A percentile compares a stretch with the other conserved stretches of the same genome.
phyloP scores from a whole-genome alignment of 2,888 invertebrate species.

The Invenusta paracnida region DNA sequence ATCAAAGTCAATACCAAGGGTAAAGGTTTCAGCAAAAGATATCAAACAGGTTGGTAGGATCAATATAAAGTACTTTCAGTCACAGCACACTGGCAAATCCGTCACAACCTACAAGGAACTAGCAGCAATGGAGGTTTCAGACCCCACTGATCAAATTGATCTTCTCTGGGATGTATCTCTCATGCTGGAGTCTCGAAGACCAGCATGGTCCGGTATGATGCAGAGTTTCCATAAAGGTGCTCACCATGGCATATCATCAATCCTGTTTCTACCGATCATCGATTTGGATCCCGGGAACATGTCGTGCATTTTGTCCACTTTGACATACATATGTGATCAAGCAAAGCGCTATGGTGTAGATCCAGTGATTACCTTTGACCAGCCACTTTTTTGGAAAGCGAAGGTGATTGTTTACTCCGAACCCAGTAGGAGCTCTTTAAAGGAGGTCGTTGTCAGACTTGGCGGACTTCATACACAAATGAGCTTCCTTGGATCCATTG shows the following conservation, averaged over 20 bases:
- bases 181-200: slow-evolving; percentile 19
- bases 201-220: slow-evolving; percentile 41
- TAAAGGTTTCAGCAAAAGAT: not conserved
- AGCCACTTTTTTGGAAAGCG: slow-evolving; percentile 47
- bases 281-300: not conserved
- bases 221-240: slow-evolving; percentile 2
- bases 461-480: slow-evolving; percentile 48
- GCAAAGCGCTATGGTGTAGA: slow-evolving; percentile 34
- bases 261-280: not conserved
- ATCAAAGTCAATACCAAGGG: slow-evolving; percentile 5
- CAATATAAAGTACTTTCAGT: not conserved
- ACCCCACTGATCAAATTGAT: not conserved
- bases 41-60: not conserved
- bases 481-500: slow-evolving; percentile 49
- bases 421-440: not conserved
- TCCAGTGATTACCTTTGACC: slow-evolving; percentile 48
- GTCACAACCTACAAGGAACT: not conserved
- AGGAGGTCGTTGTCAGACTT: slow-evolving; percentile 43
- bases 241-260: not conserved
- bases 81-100: not conserved
- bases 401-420: slow-evolving; percentile 42
- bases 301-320: slow-evolving; percentile 5
- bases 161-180: not conserved
- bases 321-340: slow-evolving; percentile 43
- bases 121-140: not conserved